Evolutionary conservation across 2,113 vertebrate species (phyloP), one percentile per base, ranked within the genome.

Genomic region (Artemisiospiza belli): DNA sequence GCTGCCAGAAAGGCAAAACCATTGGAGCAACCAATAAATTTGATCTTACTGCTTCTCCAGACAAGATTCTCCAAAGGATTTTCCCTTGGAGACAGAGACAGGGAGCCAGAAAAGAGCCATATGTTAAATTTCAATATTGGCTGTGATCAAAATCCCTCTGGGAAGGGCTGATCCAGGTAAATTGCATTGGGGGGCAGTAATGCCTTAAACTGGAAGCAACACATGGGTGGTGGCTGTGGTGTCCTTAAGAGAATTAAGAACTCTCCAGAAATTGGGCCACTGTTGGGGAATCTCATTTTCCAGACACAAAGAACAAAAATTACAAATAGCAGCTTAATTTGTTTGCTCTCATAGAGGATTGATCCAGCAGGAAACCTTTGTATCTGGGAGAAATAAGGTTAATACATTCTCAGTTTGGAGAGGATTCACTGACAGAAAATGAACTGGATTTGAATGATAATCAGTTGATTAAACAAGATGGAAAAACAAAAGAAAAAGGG

Each of bases 381-480:
- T 37, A 35, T 67, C 47, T 63, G 11, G 47, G 61, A 83, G 69
- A 93, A 93, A 74, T 49, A 80, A 94, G 94, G 83, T 96, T 95
- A 93, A 95, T 78, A 92, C 61, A 11, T 21, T 66, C 52, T 77
- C 2, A 0, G 16, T 87, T 89, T 83, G 72, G 51, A 93, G 68
- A 69, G 23, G 83, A 37, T 41, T 83, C 39, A 9, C 59, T 77
- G 72, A 54, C 6, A 66, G 79, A 77, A 83, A 83, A 62, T 58
- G 69, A 92, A 70, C 76, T 74, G 57, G 86, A 83, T 93, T 89
- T 66, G 92, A 94, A 95, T 64, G 52, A 72, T 67, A 96, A 92
- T 90, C 72, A 93, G 76, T n/a, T 83, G 89, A 81, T 97, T 93
- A 95, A 92, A 90, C 31, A 61, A 77, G 70, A 93, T 19, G 10